Evolutionary conservation across 2,113 vertebrate genomes (phyloP).

Genomic region (Strix aluco): DNA sequence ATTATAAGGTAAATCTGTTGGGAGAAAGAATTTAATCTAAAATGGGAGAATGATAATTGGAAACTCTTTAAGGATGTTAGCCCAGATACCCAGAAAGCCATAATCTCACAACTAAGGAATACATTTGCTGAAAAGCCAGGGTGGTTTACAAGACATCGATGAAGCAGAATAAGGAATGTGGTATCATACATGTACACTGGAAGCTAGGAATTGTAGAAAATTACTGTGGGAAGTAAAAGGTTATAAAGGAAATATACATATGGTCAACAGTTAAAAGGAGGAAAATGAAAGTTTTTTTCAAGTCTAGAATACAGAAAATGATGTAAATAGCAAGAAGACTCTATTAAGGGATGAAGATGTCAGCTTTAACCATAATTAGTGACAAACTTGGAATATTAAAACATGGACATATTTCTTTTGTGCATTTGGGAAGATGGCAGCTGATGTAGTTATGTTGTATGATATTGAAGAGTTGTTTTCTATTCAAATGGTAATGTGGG

Average conservation of each 20-base stretch:
- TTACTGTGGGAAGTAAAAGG: not conserved
- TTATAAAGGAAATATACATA: not conserved
- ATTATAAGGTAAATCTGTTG: not conserved
- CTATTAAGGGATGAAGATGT: not conserved
- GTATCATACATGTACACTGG: not conserved
- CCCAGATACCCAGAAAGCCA: not conserved
- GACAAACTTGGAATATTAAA: not conserved
- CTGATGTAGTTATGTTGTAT: not conserved
- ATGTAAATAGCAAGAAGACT: not conserved
- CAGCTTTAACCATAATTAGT: not conserved
- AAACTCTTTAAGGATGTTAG: not conserved
- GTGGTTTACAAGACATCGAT: not conserved
- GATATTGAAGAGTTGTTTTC: not conserved
- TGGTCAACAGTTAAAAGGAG: not conserved
- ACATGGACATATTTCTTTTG: not conserved
- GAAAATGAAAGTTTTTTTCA: not conserved
- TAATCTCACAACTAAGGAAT: not conserved
- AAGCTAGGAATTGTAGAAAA: not conserved
- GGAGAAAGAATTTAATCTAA: not conserved
- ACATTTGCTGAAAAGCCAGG: not conserved
- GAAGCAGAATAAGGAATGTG: not conserved
- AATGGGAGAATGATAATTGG: not conserved
- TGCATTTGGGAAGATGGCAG: not conserved
- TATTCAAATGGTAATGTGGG: not conserved
- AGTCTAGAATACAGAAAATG: not conserved